Percentiles rank a stretch among this genome's conserved stretches.
Conservation (phyloP, 2,113 vertebrate genomes). For the Mionectes macconnelli region DNA sequence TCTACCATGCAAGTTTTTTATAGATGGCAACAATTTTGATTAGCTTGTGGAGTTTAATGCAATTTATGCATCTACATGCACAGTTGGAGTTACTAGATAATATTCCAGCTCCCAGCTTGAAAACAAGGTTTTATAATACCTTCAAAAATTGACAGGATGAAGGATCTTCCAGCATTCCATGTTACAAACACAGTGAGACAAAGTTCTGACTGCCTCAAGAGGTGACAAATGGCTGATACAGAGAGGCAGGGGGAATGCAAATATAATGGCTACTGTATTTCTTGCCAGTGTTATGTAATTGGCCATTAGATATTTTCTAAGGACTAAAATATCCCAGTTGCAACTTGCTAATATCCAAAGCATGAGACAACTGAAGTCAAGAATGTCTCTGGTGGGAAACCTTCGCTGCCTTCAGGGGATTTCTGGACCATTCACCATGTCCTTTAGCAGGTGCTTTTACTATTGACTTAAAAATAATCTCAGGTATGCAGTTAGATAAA, state of each 20-base stretch:
- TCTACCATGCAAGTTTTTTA: neutral
- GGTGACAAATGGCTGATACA: neutral
- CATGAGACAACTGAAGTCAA: neutral
- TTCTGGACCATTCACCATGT: neutral
- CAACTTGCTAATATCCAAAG: neutral
- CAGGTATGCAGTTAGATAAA: neutral
- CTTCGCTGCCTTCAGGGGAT: neutral
- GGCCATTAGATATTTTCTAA: neutral
- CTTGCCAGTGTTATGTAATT: neutral
- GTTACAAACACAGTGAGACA: neutral
- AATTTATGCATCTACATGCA: neutral
- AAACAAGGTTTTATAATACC: neutral
- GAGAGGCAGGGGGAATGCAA: neutral
- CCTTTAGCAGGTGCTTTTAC: neutral
- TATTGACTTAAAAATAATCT: neutral
- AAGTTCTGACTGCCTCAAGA: neutral
- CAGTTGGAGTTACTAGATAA: neutral
- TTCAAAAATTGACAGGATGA: neutral
- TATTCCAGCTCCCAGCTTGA: neutral
- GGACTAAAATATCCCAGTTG: neutral
- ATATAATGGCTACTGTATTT: neutral
- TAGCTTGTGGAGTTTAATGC: neutral
- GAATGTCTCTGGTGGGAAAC: neutral
- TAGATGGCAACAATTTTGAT: neutral
- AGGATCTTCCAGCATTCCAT: neutral